Conservation (phyloP, 2,113 vertebrate genomes). For the Clarias magur region DNA sequence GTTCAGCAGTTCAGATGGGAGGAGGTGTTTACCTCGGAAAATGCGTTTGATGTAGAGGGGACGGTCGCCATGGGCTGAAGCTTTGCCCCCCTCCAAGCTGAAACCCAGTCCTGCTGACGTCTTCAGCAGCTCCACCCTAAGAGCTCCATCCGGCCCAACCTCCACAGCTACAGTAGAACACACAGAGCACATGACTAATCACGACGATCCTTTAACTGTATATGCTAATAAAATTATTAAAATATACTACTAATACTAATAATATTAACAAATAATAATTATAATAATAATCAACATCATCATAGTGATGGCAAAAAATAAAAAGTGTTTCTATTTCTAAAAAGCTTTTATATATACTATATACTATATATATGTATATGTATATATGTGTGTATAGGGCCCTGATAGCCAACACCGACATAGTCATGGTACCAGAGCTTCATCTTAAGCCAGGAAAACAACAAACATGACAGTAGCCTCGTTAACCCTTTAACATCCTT, state of each 20-base stretch:
- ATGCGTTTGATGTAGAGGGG: slow-evolving; percentile 85
- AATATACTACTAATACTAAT: not conserved
- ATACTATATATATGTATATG: no score
- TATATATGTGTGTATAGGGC: not conserved
- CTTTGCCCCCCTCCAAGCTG: slow-evolving; percentile 86
- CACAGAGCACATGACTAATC: not conserved
- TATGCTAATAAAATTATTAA: not conserved
- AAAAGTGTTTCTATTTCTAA: not conserved
- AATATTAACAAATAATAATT: not conserved
- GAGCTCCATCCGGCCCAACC: slow-evolving; percentile 67
- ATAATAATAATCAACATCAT: not conserved
- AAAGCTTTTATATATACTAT: no score
- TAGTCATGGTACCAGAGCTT: not conserved
- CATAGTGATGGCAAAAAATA: not conserved
- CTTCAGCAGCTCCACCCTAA: slow-evolving; percentile 85
- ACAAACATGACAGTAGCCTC: not conserved
- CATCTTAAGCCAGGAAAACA: not conserved
- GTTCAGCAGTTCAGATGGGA: not conserved
- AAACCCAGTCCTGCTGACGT: slow-evolving; percentile 88
- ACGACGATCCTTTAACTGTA: not conserved
- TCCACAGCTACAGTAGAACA: slow-evolving; percentile 62
- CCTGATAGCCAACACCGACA: not conserved
- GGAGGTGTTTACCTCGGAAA: slow-evolving; percentile 81
- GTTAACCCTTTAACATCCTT: no score
- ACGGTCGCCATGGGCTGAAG: slow-evolving; percentile 78